phyloP scores from a whole-genome alignment of 2,888 invertebrate genomes.

The Erebia aethiops region DNA sequence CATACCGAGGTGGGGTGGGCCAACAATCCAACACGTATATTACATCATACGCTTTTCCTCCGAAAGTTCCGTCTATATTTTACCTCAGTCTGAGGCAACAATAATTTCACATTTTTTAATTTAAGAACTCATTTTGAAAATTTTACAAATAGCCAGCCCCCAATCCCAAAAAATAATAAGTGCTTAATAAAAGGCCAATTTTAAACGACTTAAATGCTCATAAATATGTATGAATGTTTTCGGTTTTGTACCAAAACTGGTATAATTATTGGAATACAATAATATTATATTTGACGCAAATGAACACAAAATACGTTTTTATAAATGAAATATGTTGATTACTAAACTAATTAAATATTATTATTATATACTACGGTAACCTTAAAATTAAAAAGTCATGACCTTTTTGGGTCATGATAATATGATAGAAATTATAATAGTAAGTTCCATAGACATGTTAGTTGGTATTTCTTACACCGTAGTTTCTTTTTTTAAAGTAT shows the following conservation, averaged over 20 bases:
- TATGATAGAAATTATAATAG: too few species aligned
- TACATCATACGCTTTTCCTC: too few species aligned
- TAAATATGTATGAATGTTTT: slow-evolving; percentile 52
- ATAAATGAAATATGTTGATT: slow-evolving; percentile 19
- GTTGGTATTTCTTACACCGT: too few species aligned
- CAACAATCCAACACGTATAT: too few species aligned
- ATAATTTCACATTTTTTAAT: background rate
- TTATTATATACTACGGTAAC: background rate
- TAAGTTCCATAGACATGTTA: too few species aligned
- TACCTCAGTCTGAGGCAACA: slow-evolving; percentile 1
- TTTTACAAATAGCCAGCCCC: slow-evolving; percentile 7
- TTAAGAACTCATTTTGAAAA: slow-evolving; percentile 24
- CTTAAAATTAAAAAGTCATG: too few species aligned
- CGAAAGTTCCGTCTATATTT: background rate
- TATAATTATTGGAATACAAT: slow-evolving; percentile 32
- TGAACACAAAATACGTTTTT: slow-evolving; percentile 26
- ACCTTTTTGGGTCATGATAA: too few species aligned
- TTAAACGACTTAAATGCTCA: slow-evolving; percentile 37
- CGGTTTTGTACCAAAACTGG: slow-evolving; percentile 41
- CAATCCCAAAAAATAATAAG: slow-evolving; percentile 12
- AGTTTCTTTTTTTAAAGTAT: too few species aligned
- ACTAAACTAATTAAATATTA: background rate
- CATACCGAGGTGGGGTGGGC: too few species aligned
- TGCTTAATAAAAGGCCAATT: slow-evolving; percentile 26
- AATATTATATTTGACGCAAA: slow-evolving; percentile 24